Percentiles rank a stretch among this genome's conserved stretches.
These are phyloP conservation scores for Eledone cirrhosa DNA, from an alignment of 2,888 invertebrate species.

Conservation along the genomic window DNA sequence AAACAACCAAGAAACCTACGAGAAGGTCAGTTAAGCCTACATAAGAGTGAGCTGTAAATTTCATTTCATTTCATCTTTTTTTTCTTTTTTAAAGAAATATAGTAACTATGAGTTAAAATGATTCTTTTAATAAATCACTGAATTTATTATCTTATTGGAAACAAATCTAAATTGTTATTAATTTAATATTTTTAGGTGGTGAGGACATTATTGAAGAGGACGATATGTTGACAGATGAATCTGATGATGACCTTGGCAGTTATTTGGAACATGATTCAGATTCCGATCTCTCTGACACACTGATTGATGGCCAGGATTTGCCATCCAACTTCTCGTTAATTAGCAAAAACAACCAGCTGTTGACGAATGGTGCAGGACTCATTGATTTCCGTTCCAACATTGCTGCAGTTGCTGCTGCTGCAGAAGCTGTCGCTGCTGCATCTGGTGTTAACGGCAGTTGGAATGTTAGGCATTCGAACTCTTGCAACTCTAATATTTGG, in stretches of 20 bases:
- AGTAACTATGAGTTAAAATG: too few species aligned
- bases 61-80: too few species aligned
- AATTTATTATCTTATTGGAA: too few species aligned
- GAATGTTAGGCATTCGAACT: constrained; percentile 4
- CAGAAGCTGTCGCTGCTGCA: constrained; percentile 39
- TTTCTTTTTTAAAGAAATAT: too few species aligned
- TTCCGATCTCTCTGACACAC: constrained; percentile 59
- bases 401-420: constrained; percentile 18
- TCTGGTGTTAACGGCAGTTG: constrained; percentile 34
- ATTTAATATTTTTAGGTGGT: constrained; percentile 43
- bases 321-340: constrained; percentile 44
- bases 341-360: not conserved
- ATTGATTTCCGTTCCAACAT: not conserved
- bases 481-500: constrained; percentile 35
- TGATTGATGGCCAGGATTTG: constrained; percentile 61
- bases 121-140: too few species aligned
- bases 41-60: too few species aligned
- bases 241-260: constrained; percentile 57
- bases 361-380: constrained; percentile 4
- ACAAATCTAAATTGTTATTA: not conserved
- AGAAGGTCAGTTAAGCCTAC: too few species aligned
- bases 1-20: too few species aligned
- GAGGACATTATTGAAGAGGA: constrained; percentile 44
- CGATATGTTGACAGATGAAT: constrained; percentile 52
- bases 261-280: constrained; percentile 59